Conservation (phyloP, 1,140 invertebrate genomes). For the Aphaenogaster ashmeadi region DNA sequence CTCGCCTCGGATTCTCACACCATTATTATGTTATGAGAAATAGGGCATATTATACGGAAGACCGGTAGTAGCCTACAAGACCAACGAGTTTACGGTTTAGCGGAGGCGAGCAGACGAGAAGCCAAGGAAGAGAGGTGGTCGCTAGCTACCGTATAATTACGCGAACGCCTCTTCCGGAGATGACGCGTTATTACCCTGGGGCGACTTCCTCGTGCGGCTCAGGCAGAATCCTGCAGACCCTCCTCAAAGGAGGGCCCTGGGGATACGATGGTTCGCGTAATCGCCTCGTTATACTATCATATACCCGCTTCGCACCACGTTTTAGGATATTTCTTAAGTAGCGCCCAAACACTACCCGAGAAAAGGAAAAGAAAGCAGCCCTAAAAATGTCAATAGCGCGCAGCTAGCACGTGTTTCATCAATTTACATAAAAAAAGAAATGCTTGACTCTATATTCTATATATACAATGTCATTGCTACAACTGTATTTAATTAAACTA, state of each 20-base stretch:
- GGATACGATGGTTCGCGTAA: constrained; percentile 73
- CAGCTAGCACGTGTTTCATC: not conserved
- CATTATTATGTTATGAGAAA: constrained; percentile 85
- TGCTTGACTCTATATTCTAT: not conserved
- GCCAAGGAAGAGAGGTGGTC: constrained; percentile 75
- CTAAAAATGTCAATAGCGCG: not conserved
- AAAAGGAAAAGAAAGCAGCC: not conserved
- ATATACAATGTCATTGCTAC: not conserved
- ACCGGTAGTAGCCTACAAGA: constrained; percentile 85
- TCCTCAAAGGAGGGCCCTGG: constrained; percentile 63
- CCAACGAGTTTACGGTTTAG: constrained; percentile 85
- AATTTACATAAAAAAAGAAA: not conserved
- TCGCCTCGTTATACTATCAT: constrained; percentile 77
- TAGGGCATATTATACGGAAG: constrained; percentile 85
- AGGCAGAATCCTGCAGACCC: constrained; percentile 79
- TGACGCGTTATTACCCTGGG: constrained; percentile 78
- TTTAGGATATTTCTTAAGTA: constrained; percentile 68
- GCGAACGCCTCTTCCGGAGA: constrained; percentile 78
- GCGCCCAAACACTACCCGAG: not conserved
- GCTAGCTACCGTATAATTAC: constrained; percentile 87
- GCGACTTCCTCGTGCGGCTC: constrained; percentile 78
- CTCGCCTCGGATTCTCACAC: constrained; percentile 76
- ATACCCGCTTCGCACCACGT: constrained; percentile 56
- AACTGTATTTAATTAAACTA: constrained; percentile 24
- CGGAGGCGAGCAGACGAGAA: constrained; percentile 69